phyloP scores from a whole-genome alignment of 2,113 vertebrate genomes.

The Seriola dumerili region DNA sequence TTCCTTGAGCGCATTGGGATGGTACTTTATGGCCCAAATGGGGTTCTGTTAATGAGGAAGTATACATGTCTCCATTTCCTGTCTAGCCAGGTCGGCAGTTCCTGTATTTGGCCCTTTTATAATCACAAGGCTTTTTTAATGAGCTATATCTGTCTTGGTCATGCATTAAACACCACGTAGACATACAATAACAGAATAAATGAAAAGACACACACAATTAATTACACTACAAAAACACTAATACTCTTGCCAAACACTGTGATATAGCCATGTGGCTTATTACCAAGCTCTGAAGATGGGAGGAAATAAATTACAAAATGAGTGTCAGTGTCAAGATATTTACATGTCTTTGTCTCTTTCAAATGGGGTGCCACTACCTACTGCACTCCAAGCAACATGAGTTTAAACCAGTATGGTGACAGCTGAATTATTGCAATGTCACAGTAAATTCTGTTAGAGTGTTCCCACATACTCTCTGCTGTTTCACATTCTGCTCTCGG shows the following conservation, averaged over 20 bases:
- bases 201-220: conserved; percentile 37
- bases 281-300: conserved; percentile 13
- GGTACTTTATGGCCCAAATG: conserved; percentile 83
- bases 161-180: conserved; percentile 54
- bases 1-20: conserved; percentile 79
- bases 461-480: conserved; percentile 52
- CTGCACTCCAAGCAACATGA: conserved; percentile 32
- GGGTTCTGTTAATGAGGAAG: conserved; percentile 85
- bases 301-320: conserved; percentile 31
- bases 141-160: conserved; percentile 80
- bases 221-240: conserved; percentile 33
- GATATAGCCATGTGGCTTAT: conserved; percentile 21
- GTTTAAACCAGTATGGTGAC: conserved; percentile 51
- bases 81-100: conserved; percentile 85
- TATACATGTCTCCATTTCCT: conserved; percentile 83
- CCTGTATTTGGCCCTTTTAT: conserved; percentile 79
- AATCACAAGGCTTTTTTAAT: conserved; percentile 80
- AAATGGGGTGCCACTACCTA: not conserved
- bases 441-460: conserved; percentile 54
- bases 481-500: conserved; percentile 46
- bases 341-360: conserved; percentile 15
- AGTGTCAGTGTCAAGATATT: conserved; percentile 25
- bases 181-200: conserved; percentile 54
- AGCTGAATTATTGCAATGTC: conserved; percentile 68
- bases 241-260: conserved; percentile 7